phyloP scores from a whole-genome alignment of 2,113 vertebrate genomes.

The Planiliza haematocheilus region DNA sequence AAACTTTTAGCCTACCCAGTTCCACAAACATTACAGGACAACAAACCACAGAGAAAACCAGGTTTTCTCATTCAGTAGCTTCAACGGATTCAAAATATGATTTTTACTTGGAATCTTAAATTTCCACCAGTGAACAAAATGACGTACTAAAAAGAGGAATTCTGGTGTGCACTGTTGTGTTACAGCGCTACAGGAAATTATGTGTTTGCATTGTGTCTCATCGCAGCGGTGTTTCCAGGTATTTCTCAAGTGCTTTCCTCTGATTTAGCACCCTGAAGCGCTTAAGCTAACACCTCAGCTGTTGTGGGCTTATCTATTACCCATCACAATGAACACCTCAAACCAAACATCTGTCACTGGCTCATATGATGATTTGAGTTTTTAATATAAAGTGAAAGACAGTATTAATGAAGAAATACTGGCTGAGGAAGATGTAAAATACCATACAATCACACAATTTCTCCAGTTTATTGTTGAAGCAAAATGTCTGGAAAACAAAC shows the following conservation, averaged over 20 bases:
- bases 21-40: constrained; percentile 17
- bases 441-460: background rate
- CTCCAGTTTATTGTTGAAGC: background rate
- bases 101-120: constrained; percentile 10
- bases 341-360: background rate
- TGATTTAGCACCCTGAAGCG: constrained; percentile 20
- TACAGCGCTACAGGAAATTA: constrained; percentile 43
- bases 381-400: background rate
- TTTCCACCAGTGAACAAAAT: constrained; percentile 2
- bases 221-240: constrained; percentile 59
- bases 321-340: background rate
- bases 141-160: constrained; percentile 1
- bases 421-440: background rate
- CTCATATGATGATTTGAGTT: too few species aligned
- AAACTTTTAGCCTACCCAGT: constrained; percentile 19
- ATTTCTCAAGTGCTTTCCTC: constrained; percentile 54
- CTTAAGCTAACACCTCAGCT: constrained; percentile 40
- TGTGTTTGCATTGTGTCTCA: constrained; percentile 53
- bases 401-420: constrained; percentile 1
- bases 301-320: constrained; percentile 31
- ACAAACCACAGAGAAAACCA: background rate
- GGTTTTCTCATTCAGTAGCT: background rate
- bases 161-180: background rate
- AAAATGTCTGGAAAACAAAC: background rate
- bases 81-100: background rate